Evolutionary conservation across 1,140 invertebrate species (phyloP), one percentile per base, ranked within the genome.

Genomic region (Zaprionus davidi): DNA sequence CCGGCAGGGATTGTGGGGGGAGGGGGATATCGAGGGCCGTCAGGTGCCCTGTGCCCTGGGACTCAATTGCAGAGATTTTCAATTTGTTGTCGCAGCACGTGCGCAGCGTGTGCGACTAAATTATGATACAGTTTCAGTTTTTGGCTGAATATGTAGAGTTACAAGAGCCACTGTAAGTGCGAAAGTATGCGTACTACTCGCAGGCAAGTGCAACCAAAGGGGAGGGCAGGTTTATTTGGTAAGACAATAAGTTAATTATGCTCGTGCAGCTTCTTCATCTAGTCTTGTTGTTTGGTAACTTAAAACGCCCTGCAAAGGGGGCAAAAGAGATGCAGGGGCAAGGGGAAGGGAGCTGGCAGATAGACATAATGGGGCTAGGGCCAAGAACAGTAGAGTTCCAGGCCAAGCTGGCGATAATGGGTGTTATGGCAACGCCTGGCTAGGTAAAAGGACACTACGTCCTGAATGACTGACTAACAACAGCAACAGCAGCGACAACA

Each of bases 241-340:
- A 86, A 86, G 79, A 73, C 74, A 79, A 76, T 86, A 86, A 86
- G 83, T 87, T 87, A 87, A 86, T 86, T 86, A 87, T 82, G 66
- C 24, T 64, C 82, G 53, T 69, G 24, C 28, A 28, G 34, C 53
- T 36, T 31, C 51, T 22, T 22, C 31, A 24, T 20, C 51, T 9
- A n/a, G 41, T 46, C 22, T 72, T 72, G 58, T 79, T 62, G 55
- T 79, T 74, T 71, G 76, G 82, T 82, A 82, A 86, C 79, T 66
- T 67, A 62, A 87, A 74, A 86, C 79, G 69, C 9, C 2, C 62
- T 65, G 68, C 28, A 53, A 59, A 15, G 15, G n/a, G 38, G 71
- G 38, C 49, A 36, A 46, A 31, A 28, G 6, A 28, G 6, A 28
- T 28, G 26, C 1, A 2, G 7, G 28, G 28, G 7, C 36, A 62